Evolutionary conservation across 2,888 invertebrate species (phyloP), one percentile per base, ranked within the genome.

Genomic region (Doris montereyensis): DNA sequence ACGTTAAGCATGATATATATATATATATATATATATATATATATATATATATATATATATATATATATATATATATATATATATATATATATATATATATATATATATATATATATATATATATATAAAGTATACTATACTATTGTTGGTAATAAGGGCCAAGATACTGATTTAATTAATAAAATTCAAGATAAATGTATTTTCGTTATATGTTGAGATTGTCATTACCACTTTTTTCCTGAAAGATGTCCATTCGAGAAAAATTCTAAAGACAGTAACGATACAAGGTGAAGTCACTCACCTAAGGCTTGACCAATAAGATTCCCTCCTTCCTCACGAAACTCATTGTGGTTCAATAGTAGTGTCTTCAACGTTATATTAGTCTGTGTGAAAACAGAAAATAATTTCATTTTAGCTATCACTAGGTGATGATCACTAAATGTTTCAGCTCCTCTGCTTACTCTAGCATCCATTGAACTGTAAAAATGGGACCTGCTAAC

Each of bases 301-400:
- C 88, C 85, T 60, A 89, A 57, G 3, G 87, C 88, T 13, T 83
- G 76, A 1, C 88, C 89, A 17, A 88, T 80, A 21, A 74, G 1
- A 1, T 78, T 75, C 2, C 85, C 84, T 0, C 85, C 89, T 60
- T 83, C 79, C 30, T 88, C 87, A 26, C 87, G 79, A 21, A 89
- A 82, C 72, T 87, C 85, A 79, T 89, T 88, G 34, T 85, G 83
- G 41, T 85, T 79, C 13, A 87, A 81, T 5, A 80, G 67, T 13
- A 82, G 65, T 10, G 78, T 78, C 10, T 68, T 73, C 17, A 82
- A 8, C 3, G 71, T 76, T 5, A 8, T 34, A 71, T 78, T 82
- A n/a, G 10, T 71, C 82, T 82, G 78, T 3, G 35, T 81, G 76
- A 28, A 86, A 71, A 17, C 81, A 80, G 28, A 41, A 67, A 8